Evolutionary conservation across 2,888 invertebrate species (phyloP).

Genomic region (Cancer borealis): DNA sequence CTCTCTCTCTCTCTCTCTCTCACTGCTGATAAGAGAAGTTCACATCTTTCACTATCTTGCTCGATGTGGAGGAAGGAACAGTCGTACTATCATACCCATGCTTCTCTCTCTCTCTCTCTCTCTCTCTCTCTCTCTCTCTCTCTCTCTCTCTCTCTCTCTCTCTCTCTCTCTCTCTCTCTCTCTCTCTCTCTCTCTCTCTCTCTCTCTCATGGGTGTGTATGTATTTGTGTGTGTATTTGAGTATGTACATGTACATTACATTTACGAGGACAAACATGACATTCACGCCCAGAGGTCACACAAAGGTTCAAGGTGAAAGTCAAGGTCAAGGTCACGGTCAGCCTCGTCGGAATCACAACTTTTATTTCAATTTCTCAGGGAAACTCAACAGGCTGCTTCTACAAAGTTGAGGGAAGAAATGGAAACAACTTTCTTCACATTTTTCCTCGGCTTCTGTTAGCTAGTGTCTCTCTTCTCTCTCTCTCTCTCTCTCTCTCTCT

Average conservation of each 20-base stretch:
- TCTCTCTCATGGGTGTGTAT: background rate
- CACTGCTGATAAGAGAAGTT: background rate
- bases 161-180: background rate
- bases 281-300: background rate
- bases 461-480: background rate
- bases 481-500: background rate
- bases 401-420: background rate
- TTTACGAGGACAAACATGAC: background rate
- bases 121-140: slow-evolving; percentile 52
- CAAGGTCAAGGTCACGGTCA: background rate
- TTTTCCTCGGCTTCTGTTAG: no score
- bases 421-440: background rate
- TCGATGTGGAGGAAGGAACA: background rate
- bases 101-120: background rate
- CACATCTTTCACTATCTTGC: background rate
- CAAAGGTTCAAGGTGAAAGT: background rate
- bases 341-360: background rate
- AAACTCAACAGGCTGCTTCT: background rate
- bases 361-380: background rate
- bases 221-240: slow-evolving; percentile 11
- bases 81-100: background rate
- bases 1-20: slow-evolving; percentile 34
- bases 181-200: background rate
- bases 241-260: background rate
- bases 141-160: slow-evolving; percentile 48